Evolutionary conservation across 2,888 invertebrate species (phyloP), one percentile per base, ranked within the genome.

Genomic region (Pantelozetes paolii): DNA sequence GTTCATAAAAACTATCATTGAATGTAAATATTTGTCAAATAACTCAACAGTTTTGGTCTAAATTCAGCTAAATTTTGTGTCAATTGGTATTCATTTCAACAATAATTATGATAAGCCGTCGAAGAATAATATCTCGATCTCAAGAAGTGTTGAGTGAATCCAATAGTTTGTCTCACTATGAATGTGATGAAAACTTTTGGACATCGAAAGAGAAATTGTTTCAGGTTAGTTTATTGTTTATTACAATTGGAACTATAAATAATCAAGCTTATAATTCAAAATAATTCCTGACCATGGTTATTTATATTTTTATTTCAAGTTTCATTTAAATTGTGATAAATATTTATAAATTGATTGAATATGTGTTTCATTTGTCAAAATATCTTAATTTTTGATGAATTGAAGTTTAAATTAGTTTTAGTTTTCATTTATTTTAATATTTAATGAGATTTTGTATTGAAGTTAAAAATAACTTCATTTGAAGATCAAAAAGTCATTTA

Each of bases 201-300:
- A 92, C 91, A 83, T 92, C 92, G 82, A 90, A 91, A 84, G 94
- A 94, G 80, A 93, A 94, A 85, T 86, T 94, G 76, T 93, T 91
- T 83, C 94, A 92, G 89, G 93, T 93, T 84, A 85, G 86, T 79
- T n/a, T n/a, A n/a, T n/a, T n/a, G n/a, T n/a, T n/a, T n/a, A n/a
- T n/a, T n/a, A n/a, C n/a, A n/a, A n/a, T n/a, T n/a, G n/a, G n/a
- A n/a, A n/a, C n/a, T n/a, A n/a, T n/a, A n/a, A n/a, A n/a, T n/a
- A n/a, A n/a, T n/a, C n/a, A n/a, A n/a, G n/a, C n/a, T n/a, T n/a
- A n/a, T n/a, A n/a, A 15, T 62, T 57, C 15, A 5, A 15, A 57
- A 15, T 28, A 57, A 57, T n/a, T 48, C 40, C 11, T 48, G 48
- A n/a, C 20, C 1, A 20, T 48, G 20, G 20, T 48, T 48, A 48